phyloP scores from a whole-genome alignment of 2,113 vertebrate genomes.

The Pterocles burchelli region DNA sequence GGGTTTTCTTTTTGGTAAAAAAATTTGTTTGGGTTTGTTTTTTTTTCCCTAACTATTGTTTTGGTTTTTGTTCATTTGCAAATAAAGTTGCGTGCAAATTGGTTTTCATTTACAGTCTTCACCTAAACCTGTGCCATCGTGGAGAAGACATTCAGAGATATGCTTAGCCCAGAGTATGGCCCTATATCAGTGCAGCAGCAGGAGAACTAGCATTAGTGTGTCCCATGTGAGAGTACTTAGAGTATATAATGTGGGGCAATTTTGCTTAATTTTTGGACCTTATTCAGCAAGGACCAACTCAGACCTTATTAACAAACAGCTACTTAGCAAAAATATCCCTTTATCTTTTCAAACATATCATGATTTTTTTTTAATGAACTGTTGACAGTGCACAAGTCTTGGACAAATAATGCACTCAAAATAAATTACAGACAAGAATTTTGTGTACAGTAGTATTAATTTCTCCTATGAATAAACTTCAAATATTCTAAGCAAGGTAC shows the following conservation, averaged over 20 bases:
- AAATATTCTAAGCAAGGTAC: not conserved
- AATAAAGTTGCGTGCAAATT: not conserved
- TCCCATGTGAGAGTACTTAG: not conserved
- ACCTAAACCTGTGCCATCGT: not conserved
- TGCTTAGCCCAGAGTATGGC: not conserved
- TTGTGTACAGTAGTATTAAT: not conserved
- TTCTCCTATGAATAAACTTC: not conserved
- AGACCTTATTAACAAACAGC: not conserved
- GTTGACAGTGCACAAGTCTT: not conserved
- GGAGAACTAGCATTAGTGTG: not conserved
- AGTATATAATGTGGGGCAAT: not conserved
- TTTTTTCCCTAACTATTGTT: fast-evolving
- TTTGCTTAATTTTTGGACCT: not conserved
- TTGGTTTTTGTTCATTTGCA: not conserved
- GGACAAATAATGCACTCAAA: not conserved
- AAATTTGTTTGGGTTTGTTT: not conserved
- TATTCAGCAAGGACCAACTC: not conserved
- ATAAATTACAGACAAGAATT: not conserved
- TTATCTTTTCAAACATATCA: not conserved
- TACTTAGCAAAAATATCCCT: not conserved
- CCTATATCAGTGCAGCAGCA: not conserved
- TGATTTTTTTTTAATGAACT: not conserved
- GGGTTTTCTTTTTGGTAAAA: not conserved
- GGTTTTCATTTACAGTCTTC: not conserved
- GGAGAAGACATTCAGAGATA: not conserved